Evolutionary conservation across 1,140 invertebrate genomes (phyloP).

Genomic region (Megathymus violae): DNA sequence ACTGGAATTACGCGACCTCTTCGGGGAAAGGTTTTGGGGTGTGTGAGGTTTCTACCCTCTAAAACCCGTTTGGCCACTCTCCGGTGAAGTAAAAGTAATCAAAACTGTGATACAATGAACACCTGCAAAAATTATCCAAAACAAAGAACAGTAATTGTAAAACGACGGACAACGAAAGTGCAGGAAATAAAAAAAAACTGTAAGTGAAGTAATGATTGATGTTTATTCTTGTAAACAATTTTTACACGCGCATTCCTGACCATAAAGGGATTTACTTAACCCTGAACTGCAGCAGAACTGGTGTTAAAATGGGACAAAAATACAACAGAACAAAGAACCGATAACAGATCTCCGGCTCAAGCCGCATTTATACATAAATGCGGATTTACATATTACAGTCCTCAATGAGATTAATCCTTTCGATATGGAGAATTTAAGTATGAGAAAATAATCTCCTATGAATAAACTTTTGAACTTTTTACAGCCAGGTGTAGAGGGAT

Average conservation of each 20-base stretch:
- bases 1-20: too few relatives aligned
- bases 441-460: constrained; percentile 54
- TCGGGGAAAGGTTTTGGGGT: too few relatives aligned
- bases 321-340: constrained; percentile 56
- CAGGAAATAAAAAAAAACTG: not conserved
- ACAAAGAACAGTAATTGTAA: not conserved
- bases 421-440: constrained; percentile 65
- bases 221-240: constrained; percentile 6
- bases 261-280: constrained; percentile 11
- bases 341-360: constrained; percentile 56
- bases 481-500: not conserved
- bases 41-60: too few relatives aligned
- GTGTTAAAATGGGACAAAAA: constrained; percentile 44
- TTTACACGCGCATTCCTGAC: not conserved
- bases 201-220: constrained; percentile 2
- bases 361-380: constrained; percentile 63
- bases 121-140: too few relatives aligned
- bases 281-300: constrained; percentile 25
- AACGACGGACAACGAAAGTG: not conserved
- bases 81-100: too few relatives aligned
- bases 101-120: too few relatives aligned
- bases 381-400: constrained; percentile 71
- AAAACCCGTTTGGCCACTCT: too few relatives aligned
- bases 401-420: constrained; percentile 59
- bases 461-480: not conserved